Conservation (phyloP, 1,140 invertebrate genomes). For the Gryllus bimaculatus region DNA sequence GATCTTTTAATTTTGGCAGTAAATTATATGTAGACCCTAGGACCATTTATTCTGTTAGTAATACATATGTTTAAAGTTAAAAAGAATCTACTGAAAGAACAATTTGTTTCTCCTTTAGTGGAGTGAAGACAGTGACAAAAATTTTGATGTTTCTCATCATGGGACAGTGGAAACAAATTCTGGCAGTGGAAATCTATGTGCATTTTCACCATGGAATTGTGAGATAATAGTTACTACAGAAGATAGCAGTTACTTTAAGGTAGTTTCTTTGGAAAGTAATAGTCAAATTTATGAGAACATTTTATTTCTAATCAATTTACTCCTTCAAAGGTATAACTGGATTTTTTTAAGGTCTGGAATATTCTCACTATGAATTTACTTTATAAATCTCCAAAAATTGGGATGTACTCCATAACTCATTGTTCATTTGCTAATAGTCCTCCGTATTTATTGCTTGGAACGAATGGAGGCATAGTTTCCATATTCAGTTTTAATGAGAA, state of each 20-base stretch:
- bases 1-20: too few relatives aligned
- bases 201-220: neutral
- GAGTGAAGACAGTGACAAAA: neutral
- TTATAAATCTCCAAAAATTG: neutral
- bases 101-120: neutral
- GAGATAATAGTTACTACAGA: neutral
- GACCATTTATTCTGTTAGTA: neutral
- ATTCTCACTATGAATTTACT: neutral
- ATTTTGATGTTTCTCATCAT: neutral
- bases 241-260: neutral
- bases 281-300: neutral
- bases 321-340: neutral
- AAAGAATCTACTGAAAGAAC: neutral
- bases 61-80: neutral
- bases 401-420: neutral
- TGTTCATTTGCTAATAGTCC: neutral
- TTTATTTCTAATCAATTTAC: neutral
- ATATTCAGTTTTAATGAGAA: neutral
- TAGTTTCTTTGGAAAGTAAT: neutral
- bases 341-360: neutral
- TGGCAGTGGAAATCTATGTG: neutral
- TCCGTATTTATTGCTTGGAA: neutral
- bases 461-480: neutral
- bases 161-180: neutral
- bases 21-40: too few relatives aligned